Base-by-base conservation (phyloP, 2,797 vertebrate species). In the Uromys caudimaculatus region DNA sequence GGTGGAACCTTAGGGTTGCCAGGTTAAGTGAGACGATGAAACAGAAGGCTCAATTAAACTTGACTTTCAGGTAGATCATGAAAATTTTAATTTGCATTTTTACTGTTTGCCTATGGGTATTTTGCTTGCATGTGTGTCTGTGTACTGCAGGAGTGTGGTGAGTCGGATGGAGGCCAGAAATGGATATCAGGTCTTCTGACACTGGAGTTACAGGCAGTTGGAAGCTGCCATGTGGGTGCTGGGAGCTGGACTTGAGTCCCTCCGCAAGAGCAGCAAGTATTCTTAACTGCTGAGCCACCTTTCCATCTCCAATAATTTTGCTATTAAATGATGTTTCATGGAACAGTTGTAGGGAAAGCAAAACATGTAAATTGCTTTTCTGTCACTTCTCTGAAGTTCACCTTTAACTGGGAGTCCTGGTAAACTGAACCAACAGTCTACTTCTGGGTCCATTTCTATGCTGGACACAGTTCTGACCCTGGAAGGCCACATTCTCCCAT, bases 371-470 rank as follows among this genome's bases (percentile, higher is more conserved):
- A 52, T 38, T 69, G 24, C 27, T 62, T 89, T 44, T 27, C 67
- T 91, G 60, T 87, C 27, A 56, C 35, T 88, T 64, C 50, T 89
- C n/a, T 88, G 56, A 81, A 75, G 81, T 89, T 81, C 47, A 69
- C 9, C 29, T 81, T 76, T 89, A 60, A 64, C 38, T 4, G 12
- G 44, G 19, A 92, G 13, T 52, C 44, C 78, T 87, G 76, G n/a
- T 6, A 77, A 78, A 67, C 54, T 17, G 75, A 47, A 47, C 32
- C 16, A 78, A 64, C 50, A 54, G 32, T 50, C 21, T 78, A 13
- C 44, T 81, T 52, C 23, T 0, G 1, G 7, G 14, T 75, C 50
- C 35, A 11, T 52, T 92, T 95, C 60, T 17, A 21, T 35, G 17
- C 32, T 89, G 75, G 58, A 83, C 60, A 56, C 38, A n/a, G 32